phyloP scores from a whole-genome alignment of 1,140 invertebrate species.

The Camponotus floridanus region DNA sequence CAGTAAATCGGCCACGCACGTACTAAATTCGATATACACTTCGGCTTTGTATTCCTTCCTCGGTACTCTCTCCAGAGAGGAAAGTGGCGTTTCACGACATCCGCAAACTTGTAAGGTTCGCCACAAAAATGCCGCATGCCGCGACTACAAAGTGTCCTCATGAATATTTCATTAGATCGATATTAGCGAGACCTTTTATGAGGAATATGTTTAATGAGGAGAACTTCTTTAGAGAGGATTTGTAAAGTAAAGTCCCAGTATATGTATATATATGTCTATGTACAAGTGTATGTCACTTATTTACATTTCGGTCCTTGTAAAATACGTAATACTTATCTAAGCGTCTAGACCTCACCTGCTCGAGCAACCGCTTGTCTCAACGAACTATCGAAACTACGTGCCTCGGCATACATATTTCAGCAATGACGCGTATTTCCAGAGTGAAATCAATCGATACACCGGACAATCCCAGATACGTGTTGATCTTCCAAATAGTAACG shows the following conservation, averaged over 20 bases:
- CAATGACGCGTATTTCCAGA: slow-evolving; percentile 40
- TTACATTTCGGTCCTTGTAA: not conserved
- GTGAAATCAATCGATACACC: slow-evolving; percentile 52
- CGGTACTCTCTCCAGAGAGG: slow-evolving; percentile 36
- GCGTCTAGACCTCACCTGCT: not conserved
- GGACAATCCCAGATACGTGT: slow-evolving; percentile 29
- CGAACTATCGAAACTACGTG: slow-evolving; percentile 45
- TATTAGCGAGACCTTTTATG: not conserved
- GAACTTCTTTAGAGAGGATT: not conserved
- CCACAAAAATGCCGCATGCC: slow-evolving; percentile 31
- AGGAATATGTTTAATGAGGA: not conserved
- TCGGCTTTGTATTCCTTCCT: slow-evolving; percentile 40
- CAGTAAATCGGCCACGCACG: slow-evolving; percentile 36
- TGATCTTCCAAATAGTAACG: slow-evolving; percentile 18
- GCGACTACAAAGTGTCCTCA: slow-evolving; percentile 36
- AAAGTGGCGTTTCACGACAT: slow-evolving; percentile 53
- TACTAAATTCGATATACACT: slow-evolving; percentile 41
- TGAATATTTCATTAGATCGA: slow-evolving; percentile 48
- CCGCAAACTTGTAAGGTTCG: slow-evolving; percentile 44
- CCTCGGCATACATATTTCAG: slow-evolving; percentile 34
- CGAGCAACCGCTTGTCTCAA: not conserved
- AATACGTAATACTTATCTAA: slow-evolving; percentile 16
- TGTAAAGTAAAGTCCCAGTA: not conserved
- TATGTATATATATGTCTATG: too few species aligned
- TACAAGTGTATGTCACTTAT: not conserved